Base-by-base conservation (phyloP, 2,797 vertebrate genomes). In the Sardinella longiceps region DNA sequence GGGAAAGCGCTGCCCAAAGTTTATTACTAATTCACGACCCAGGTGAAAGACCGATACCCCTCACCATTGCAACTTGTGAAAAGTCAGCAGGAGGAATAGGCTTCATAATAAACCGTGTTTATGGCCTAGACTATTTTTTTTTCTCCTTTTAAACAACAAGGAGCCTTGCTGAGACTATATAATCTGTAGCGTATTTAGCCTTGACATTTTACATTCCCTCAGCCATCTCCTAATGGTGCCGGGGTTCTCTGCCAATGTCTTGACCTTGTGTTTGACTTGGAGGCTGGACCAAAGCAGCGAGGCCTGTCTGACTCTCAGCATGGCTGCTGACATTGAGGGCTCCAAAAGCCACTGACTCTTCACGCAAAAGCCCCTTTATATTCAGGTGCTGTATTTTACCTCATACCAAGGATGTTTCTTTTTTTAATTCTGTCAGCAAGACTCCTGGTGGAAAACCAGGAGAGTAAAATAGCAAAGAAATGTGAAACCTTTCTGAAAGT, bases 1-100 rank as follows among this genome's bases (percentile, higher is more conserved):
- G 91, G 92, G 91, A 92, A 93, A 89, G 87, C 86, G 90, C 88
- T 86, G 89, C 89, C 90, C 89, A 77, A 88, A 86, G 90, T 94
- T 94, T 95, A 93, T 90, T 90, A 92, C 90, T 90, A 89, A 88
- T 84, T 87, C 84, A 60, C 82, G 85, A 89, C 90, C 88, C 83
- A 88, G 89, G 92, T 94, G 91, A 95, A 90, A 90, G 91, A 91
- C 89, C 63, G 85, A 91, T 70, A 84, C 88, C 86, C 86, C 86
- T 89, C 81, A 3, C 82, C 88, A 91, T 88, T 88, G 0, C 20
- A 84, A 88, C 90, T 88, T 90, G 87, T 88, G 86, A 92, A 93
- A 93, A 91, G 70, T 23, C 70, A 58, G 51, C 87, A 87, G 60
- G 88, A 87, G 89, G 37, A 80, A 80, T 18, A 43, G n/a, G 20